Base-by-base conservation (phyloP, 1,140 invertebrate genomes). In the Venturia canescens region DNA sequence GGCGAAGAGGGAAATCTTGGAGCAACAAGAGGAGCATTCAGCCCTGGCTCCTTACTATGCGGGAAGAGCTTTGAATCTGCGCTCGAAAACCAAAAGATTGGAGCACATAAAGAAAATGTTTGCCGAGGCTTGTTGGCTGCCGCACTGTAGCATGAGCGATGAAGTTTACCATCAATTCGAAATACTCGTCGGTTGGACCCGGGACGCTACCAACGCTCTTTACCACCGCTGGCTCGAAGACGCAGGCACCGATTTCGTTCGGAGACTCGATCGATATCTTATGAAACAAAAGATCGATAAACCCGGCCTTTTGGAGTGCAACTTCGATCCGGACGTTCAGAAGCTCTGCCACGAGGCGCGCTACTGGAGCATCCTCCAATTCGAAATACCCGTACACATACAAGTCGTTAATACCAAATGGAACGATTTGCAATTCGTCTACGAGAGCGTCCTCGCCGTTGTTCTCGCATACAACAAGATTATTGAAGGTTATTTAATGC, bases 391-490 rank as follows among this genome's bases (percentile, higher is more conserved):
- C 0, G 87, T 93, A 3, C 93, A 94, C 82, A 90, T 94, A 78
- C 90, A 90, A 90, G 85, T 94, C 91, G 88, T 96, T 4, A 94
- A 94, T 84, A 90, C 93, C 79, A 95, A 94, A 78, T 93, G 93
- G 67, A 93, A 94, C 11, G 93, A 92, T 13, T 88, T 97, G 0
- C 91, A 93, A 27, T 94, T 94, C 80, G 92, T 96, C 0, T 95
- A 95, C 79, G 95, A 97, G 86, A 95, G 94, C 82, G 95, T 97
- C 0, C 86, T 97, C 15, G 92, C 94, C 1, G 94, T 98, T 1
- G 95, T 96, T 0, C 92, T 94, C 27, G 95, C 96, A 57, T 98
- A 98, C 88, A 98, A 98, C 90, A 94, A 94, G 86, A 96, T 97
- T 44, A 86, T 98, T 11, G 57, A 87, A 83, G 87, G 91, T 91